Evolutionary conservation across 1,140 invertebrate genomes (phyloP).

Genomic region (Xylocopa sonorina): DNA sequence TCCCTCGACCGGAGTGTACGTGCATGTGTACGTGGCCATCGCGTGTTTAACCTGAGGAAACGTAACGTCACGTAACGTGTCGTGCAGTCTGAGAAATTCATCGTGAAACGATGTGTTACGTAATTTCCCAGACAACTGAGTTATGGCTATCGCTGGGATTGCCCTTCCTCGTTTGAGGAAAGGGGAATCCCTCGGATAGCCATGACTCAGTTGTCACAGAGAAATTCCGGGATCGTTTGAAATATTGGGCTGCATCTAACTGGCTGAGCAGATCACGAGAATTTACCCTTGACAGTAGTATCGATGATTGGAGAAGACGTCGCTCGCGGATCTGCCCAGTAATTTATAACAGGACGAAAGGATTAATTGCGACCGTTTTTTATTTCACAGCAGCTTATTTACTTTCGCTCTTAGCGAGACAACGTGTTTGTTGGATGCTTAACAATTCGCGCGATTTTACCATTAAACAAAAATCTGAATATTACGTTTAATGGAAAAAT

Average conservation of each 20-base stretch:
- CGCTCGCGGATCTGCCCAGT: slow-evolving; percentile 5
- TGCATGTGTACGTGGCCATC: background rate
- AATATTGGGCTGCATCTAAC: slow-evolving; percentile 7
- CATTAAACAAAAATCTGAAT: too few species aligned
- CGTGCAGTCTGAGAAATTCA: slow-evolving; percentile 21
- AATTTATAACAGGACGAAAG: background rate
- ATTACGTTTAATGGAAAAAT: too few species aligned
- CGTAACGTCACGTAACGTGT: background rate
- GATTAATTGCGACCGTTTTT: background rate
- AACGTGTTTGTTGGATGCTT: too few species aligned
- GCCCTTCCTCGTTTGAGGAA: background rate
- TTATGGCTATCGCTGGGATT: too few species aligned
- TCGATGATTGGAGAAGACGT: slow-evolving; percentile 18
- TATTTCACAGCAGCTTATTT: too few species aligned
- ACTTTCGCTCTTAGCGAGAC: too few species aligned
- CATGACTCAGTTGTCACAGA: slow-evolving; percentile 48
- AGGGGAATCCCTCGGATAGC: background rate
- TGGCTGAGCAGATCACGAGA: background rate
- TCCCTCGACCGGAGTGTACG: too few species aligned
- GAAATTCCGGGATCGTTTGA: slow-evolving; percentile 36
- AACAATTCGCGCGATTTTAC: too few species aligned
- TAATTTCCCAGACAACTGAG: too few species aligned
- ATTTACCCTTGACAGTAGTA: slow-evolving; percentile 31
- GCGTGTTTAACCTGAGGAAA: background rate
- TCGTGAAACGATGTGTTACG: background rate